Conservation (phyloP, 2,888 invertebrate genomes). For the Deilephila elpenor region DNA sequence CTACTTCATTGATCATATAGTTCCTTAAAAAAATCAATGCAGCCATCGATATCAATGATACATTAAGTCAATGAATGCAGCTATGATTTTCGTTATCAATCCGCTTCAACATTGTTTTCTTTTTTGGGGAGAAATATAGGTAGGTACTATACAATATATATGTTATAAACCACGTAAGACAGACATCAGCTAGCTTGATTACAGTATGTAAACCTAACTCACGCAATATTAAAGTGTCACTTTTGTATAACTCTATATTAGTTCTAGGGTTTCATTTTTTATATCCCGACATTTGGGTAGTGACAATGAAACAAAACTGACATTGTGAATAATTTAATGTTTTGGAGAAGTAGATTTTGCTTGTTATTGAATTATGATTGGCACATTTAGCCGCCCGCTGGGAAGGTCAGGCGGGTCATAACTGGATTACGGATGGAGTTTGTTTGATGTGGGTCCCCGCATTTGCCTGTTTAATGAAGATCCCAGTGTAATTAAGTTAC, state of each 20-base stretch:
- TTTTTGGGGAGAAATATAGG: too few relatives aligned
- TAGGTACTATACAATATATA: too few relatives aligned
- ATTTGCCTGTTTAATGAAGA: neutral
- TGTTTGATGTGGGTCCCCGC: slow-evolving; percentile 14
- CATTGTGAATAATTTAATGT: neutral
- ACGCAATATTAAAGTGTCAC: neutral
- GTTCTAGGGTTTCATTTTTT: neutral
- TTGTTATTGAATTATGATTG: slow-evolving; percentile 5
- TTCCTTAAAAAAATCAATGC: too few relatives aligned
- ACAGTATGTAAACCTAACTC: neutral
- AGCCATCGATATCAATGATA: too few relatives aligned
- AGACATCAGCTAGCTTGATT: too few relatives aligned
- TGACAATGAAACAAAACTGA: neutral
- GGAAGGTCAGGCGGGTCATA: neutral
- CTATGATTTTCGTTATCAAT: too few relatives aligned
- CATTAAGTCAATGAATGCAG: too few relatives aligned
- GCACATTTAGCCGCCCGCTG: neutral
- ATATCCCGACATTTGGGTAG: neutral
- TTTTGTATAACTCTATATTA: neutral
- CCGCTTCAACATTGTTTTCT: too few relatives aligned
- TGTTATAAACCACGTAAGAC: too few relatives aligned
- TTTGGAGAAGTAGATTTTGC: neutral
- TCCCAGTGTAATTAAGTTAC: neutral
- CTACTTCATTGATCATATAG: too few relatives aligned
- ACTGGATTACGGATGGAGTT: slow-evolving; percentile 15